Conservation (phyloP, 2,797 vertebrate species). For the Gambusia yucatana region DNA sequence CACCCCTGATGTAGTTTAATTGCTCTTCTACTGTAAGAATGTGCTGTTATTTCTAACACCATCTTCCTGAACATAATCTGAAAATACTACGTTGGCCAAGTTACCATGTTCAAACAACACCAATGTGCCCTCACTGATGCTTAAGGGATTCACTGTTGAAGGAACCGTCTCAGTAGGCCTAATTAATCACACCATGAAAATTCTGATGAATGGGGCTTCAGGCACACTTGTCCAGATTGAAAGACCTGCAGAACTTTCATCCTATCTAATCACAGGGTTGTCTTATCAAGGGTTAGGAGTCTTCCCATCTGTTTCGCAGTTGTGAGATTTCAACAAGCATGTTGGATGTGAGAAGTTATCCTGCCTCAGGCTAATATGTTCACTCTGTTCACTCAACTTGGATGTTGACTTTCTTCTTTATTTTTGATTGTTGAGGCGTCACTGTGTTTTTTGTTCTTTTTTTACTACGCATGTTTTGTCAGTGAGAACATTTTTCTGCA, state of each 20-base stretch:
- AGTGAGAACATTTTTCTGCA: constrained; percentile 8
- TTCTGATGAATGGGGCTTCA: constrained; percentile 55
- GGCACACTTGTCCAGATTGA: constrained; percentile 46
- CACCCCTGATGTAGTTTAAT: constrained; percentile 2
- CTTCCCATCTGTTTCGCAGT: constrained; percentile 29
- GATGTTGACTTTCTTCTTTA: constrained; percentile 17
- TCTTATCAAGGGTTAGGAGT: constrained; percentile 43
- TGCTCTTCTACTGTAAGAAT: not conserved
- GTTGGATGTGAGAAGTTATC: constrained; percentile 39
- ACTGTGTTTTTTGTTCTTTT: not conserved
- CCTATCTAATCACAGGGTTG: constrained; percentile 47
- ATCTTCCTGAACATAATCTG: constrained; percentile 12
- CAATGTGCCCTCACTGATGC: constrained; percentile 32
- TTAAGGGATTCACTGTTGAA: constrained; percentile 47
- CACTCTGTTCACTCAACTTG: constrained; percentile 33
- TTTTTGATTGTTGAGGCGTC: constrained; percentile 3
- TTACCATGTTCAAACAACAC: constrained; percentile 52
- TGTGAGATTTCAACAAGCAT: constrained; percentile 25
- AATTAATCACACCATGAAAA: constrained; percentile 69
- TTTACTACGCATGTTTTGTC: not conserved
- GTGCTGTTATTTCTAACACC: constrained; percentile 17
- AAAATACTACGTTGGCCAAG: constrained; percentile 38
- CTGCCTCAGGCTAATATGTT: constrained; percentile 42
- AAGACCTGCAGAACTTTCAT: constrained; percentile 53
- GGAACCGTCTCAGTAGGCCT: constrained; percentile 55